Evolutionary conservation across 2,113 vertebrate genomes (phyloP), one percentile per base, ranked within the genome.

Genomic region (Chascanopsetta lugubris): DNA sequence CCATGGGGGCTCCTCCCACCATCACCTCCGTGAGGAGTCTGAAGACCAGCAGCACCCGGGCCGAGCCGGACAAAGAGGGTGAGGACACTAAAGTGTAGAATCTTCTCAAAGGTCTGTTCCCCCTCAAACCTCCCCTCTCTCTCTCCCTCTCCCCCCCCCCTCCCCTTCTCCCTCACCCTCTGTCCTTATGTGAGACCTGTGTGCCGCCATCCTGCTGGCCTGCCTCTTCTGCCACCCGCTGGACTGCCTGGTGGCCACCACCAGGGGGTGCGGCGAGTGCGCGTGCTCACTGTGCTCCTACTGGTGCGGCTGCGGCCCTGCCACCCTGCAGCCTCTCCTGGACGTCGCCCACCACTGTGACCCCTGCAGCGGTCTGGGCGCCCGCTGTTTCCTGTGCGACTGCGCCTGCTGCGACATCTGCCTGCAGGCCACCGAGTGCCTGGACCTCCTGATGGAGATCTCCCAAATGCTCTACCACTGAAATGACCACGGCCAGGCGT

Each of bases 391-490:
- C 54, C 36, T 69, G n/a, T 83, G 66, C 2, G 79, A 90, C 69
- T 91, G 85, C 54, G n/a, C 65, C 6, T 0, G 62, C 32, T 86
- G 89, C 2, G 86, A 90, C 5, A 27, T 88, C 45, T 93, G 92
- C 74, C 71, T 90, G 2, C 88, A 90, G 5, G 67, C 86, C 0
- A 82, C 85, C 0, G 92, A 93, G 55, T 93, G 92, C 22, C 75
- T 94, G 69, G 92, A 93, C 59, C 86, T 93, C 2, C 84, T 85
- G 15, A 89, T 93, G 90, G 91, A 94, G 54, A 75, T 93, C 45
- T 93, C 91, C 20, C 90, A 92, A 55, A 89, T 93, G 69, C 87
- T 92, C 48, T 90, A 88, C 69, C 93, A 91, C 75, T 92, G 61
- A 12, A 49, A 29, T 10, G 53, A 68, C 7, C 57, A 61, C 55